phyloP scores from a whole-genome alignment of 1,140 invertebrate species.

The Lordiphosa collinella region DNA sequence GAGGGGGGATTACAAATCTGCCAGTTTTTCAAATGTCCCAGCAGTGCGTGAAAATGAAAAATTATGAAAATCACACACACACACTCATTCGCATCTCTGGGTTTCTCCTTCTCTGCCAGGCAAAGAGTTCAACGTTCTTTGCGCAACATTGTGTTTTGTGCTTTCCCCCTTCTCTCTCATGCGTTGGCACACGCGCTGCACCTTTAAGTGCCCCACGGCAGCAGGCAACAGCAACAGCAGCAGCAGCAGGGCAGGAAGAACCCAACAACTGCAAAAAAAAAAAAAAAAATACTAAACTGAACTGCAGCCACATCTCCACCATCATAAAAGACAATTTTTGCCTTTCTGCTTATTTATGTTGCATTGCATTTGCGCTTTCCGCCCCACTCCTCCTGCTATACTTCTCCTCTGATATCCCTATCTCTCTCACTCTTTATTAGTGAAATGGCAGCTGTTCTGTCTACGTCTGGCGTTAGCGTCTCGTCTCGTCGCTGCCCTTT shows the following conservation, averaged over 20 bases:
- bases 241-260: constrained; percentile 20
- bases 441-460: constrained; percentile 20
- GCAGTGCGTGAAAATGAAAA: constrained; percentile 75
- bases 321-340: constrained; percentile 74
- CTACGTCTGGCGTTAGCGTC: constrained; percentile 55
- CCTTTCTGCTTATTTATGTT: constrained; percentile 68
- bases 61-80: constrained; percentile 51
- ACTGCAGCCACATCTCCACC: constrained; percentile 14
- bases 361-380: constrained; percentile 41
- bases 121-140: constrained; percentile 73
- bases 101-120: constrained; percentile 18
- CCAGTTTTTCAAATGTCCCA: constrained; percentile 70
- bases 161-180: constrained; percentile 53
- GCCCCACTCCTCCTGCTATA: neutral
- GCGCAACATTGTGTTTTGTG: constrained; percentile 77
- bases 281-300: constrained; percentile 22
- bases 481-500: constrained; percentile 72
- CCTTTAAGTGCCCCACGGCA: constrained; percentile 62
- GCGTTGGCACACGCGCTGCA: constrained; percentile 75
- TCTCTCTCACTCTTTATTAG: constrained; percentile 2
- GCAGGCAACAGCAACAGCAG: constrained; percentile 9
- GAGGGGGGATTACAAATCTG: constrained; percentile 54
- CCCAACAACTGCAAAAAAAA: constrained; percentile 27
- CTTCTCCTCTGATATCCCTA: neutral
- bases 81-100: constrained; percentile 11